Evolutionary conservation across 1,140 invertebrate species (phyloP).

Genomic region (Drosophila littoralis): DNA sequence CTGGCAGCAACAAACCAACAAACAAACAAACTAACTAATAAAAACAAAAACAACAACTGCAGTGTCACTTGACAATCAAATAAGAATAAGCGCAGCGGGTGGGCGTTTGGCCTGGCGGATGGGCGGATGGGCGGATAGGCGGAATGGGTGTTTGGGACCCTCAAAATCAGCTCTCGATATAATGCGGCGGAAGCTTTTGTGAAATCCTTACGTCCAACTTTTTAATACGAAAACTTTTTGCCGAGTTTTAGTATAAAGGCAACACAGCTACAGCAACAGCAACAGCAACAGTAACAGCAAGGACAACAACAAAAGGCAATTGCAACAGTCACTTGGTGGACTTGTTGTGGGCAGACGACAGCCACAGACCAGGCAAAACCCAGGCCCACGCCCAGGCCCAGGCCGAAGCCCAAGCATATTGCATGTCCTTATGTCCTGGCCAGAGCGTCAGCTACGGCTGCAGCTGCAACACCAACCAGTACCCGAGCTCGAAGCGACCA

Average conservation of each 20-base stretch:
- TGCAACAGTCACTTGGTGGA: slow-evolving; percentile 81
- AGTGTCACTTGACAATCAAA: slow-evolving; percentile 78
- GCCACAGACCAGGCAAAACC: slow-evolving; percentile 30
- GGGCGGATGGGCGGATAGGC: background rate
- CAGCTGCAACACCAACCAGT: slow-evolving; percentile 2
- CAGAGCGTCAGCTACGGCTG: slow-evolving; percentile 22
- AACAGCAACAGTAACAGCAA: slow-evolving; percentile 40
- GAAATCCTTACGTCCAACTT: slow-evolving; percentile 82
- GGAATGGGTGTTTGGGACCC: slow-evolving; percentile 30
- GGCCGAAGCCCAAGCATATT: slow-evolving; percentile 41
- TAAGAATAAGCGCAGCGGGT: slow-evolving; percentile 43
- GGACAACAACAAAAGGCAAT: slow-evolving; percentile 71
- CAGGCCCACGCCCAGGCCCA: background rate
- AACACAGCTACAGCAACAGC: slow-evolving; percentile 45
- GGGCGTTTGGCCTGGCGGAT: background rate
- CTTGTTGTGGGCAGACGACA: slow-evolving; percentile 73
- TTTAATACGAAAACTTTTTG: slow-evolving; percentile 81
- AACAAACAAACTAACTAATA: slow-evolving; percentile 35
- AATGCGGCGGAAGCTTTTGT: slow-evolving; percentile 81
- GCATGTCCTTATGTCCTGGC: slow-evolving; percentile 49
- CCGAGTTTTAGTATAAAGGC: slow-evolving; percentile 70
- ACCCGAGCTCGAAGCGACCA: slow-evolving; percentile 30
- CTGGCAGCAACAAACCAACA: slow-evolving; percentile 42
- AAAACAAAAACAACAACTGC: slow-evolving; percentile 37
- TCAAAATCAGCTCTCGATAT: slow-evolving; percentile 81